Conservation (phyloP, 2,113 vertebrate species). For the Xiphophorus couchianus region DNA sequence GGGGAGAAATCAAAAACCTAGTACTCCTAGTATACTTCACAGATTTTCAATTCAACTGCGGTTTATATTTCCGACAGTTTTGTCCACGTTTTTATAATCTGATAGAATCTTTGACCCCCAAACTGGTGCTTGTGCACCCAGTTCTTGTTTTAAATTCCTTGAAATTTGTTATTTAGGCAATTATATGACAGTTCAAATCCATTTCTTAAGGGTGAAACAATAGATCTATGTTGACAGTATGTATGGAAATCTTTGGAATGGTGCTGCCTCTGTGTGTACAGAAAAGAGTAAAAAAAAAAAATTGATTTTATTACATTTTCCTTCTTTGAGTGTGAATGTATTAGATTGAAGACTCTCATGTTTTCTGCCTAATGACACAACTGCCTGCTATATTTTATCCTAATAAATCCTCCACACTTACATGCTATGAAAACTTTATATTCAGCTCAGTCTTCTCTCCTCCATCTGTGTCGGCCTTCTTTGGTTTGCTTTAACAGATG, state of each 20-base stretch:
- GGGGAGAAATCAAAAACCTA: too few species aligned
- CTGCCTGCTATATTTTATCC: constrained; percentile 30
- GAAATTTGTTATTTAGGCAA: not conserved
- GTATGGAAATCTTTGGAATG: not conserved
- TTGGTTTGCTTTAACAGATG: constrained; percentile 20
- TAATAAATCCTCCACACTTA: constrained; percentile 38
- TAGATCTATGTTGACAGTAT: not conserved
- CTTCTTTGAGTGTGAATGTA: not conserved
- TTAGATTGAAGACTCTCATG: constrained; percentile 13
- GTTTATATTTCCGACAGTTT: too few species aligned
- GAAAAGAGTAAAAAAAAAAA: not conserved
- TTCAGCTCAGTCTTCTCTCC: constrained; percentile 44
- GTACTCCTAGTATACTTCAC: too few species aligned
- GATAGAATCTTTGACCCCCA: too few species aligned
- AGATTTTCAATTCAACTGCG: too few species aligned
- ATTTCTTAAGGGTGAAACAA: not conserved
- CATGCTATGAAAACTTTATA: constrained; percentile 53
- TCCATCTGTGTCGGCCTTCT: constrained; percentile 48
- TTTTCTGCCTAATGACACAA: constrained; percentile 7
- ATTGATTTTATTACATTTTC: not conserved
- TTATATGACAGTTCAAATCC: not conserved
- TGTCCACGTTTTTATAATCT: too few species aligned
- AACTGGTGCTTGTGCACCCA: not conserved
- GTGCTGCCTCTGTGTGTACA: not conserved
- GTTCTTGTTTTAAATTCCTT: not conserved